Base-by-base conservation (phyloP, 2,888 invertebrate genomes). In the Merodon equestris region DNA sequence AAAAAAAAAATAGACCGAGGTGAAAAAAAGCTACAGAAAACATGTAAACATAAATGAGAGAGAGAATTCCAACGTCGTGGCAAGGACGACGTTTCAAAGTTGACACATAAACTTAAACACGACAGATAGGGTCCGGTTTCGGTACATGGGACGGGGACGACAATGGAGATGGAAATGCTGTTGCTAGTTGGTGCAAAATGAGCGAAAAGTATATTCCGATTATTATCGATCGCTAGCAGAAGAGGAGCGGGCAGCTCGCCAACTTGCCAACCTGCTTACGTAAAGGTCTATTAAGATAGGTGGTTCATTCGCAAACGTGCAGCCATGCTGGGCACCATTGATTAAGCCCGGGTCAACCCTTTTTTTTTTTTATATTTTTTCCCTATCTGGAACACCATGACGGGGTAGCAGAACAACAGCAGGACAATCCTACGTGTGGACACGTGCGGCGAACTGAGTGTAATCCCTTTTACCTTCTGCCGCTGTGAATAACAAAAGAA, bases 61-160 rank as follows among this genome's bases (percentile, higher is more conserved):
- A 61, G 54, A 7, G 51, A 44, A 27, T 53, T 60, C 42, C 7
- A 27, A 7, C 27, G 7, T 61, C 44, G 27, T 57, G 36, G 42
- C 64, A 15, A 27, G 27, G 36, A 42, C 47, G 42, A 56, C 61
- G 67, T 34, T 68, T 67, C 73, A 58, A 58, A 68, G 57, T 58
- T 63, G 73, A 63, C 68, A 67, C 45, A 67, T 67, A 68, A 68
- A 57, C 63, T 57, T 44, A 50, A 56, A 60, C 45, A 42, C 42
- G 57, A 56, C 60, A 56, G 50, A 34, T 51, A 51, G 34, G 19
- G 50, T 51, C 47, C 38, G 14, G 40, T 63, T 63, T 63, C 3
- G 27, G 27, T 27, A 27, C 27, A 27, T 7, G 7, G 27, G 7
- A 27, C 7, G 27, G 7, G 3, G 27, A 4, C 7, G 27, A 7